phyloP scores from a whole-genome alignment of 2,113 vertebrate genomes.

The Coturnix japonica region DNA sequence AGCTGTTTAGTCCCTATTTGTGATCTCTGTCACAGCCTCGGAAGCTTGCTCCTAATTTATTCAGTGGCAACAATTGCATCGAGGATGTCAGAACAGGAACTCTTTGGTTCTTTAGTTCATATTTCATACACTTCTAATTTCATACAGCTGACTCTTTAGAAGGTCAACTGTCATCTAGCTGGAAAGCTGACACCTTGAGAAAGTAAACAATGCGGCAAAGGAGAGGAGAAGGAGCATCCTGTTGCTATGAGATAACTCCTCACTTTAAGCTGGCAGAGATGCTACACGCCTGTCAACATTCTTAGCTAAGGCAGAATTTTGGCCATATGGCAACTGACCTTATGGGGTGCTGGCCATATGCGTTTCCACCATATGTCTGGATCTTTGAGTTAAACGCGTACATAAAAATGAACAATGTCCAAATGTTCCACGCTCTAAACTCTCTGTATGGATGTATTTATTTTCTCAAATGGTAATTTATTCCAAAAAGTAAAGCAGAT shows the following conservation, averaged over 20 bases:
- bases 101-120: not conserved
- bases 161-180: not conserved
- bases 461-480: conserved; percentile 44
- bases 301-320: not conserved
- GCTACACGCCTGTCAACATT: not conserved
- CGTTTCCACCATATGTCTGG: not conserved
- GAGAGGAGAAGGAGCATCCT: not conserved
- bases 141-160: not conserved
- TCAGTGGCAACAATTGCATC: not conserved
- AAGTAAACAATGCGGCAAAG: not conserved
- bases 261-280: not conserved
- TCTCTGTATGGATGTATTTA: conserved; percentile 8
- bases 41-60: conserved; percentile 8
- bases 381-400: not conserved
- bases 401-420: not conserved
- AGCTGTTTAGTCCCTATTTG: not conserved
- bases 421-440: not conserved
- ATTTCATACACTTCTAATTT: not conserved
- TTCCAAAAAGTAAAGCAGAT: not conserved
- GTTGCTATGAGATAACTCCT: not conserved
- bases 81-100: not conserved
- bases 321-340: not conserved
- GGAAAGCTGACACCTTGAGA: not conserved
- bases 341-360: not conserved
- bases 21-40: not conserved